Evolutionary conservation across 2,888 invertebrate species (phyloP).

Genomic region (Lingula anatina): DNA sequence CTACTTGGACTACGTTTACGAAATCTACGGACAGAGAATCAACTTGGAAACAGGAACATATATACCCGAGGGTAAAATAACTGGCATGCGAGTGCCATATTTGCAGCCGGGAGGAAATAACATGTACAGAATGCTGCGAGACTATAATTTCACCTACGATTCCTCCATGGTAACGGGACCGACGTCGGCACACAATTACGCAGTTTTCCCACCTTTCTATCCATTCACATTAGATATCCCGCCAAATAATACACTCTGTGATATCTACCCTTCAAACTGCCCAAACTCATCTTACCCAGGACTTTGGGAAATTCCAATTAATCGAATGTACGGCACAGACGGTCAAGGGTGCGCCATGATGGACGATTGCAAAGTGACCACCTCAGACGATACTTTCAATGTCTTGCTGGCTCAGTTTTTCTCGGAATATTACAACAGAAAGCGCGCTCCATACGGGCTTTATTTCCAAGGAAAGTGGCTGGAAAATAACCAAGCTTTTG

Average conservation of each 20-base stretch:
- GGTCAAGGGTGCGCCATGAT: constrained; percentile 31
- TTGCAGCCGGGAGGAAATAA: constrained; percentile 81
- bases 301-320: constrained; percentile 23
- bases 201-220: constrained; percentile 93
- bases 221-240: constrained; percentile 81
- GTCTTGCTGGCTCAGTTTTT: constrained; percentile 70
- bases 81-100: constrained; percentile 86
- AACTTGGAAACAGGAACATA: constrained; percentile 74
- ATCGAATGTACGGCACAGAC: constrained; percentile 22
- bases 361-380: constrained; percentile 22
- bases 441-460: constrained; percentile 71
- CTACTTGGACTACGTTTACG: constrained; percentile 85
- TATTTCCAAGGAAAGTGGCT: constrained; percentile 81
- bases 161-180: constrained; percentile 79
- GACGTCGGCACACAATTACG: too few species aligned
- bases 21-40: constrained; percentile 85
- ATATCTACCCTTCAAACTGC: constrained; percentile 18
- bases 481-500: constrained; percentile 57
- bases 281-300: constrained; percentile 19
- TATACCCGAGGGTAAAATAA: constrained; percentile 73
- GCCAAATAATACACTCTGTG: constrained; percentile 14
- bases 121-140: constrained; percentile 88
- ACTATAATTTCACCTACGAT: constrained; percentile 88
- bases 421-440: constrained; percentile 62
- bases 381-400: constrained; percentile 17